Base-by-base conservation (phyloP, 2,888 invertebrate species). In the Steromphala cineraria region DNA sequence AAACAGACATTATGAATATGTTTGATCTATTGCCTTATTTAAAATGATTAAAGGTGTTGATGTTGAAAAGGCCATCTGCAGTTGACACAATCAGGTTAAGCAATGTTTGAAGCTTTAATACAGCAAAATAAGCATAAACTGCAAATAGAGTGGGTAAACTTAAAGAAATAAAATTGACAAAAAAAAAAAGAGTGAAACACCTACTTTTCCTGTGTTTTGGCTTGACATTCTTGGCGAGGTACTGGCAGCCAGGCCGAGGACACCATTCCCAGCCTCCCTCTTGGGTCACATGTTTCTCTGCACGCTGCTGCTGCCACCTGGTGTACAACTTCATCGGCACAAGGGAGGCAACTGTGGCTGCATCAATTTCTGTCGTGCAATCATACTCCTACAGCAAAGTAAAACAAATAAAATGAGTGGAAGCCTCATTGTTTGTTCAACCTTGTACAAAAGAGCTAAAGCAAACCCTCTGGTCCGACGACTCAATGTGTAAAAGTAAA, bases 221-320 rank as follows among this genome's bases (percentile, higher is more conserved):
- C 8, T 31, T 46, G 52, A n/a, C n/a, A 0, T 1, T 28, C 53
- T 78, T 78, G 53, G 79, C 79, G 52, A 81, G 40, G 2, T 19
- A 55, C 3, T 53, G 75, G 52, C 81, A 81, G 7, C 40, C 28
- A 4, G 78, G n/a, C 5, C 75, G 62, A 8, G 81, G 81, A 36
- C 81, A 81, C 81, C 81, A 81, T 24, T 40, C 75, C 81, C 81
- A 81, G 52, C 52, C 28, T 15, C 79, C 79, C 5, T 46, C 75
- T 13, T 36, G 24, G 24, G 75, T 75, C 67, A 81, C 81, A 3
- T 62, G 36, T 13, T 31, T 15, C 24, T 36, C 75, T 1, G 46
- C 56, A 17, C 78, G 19, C n/a, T 31, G 79, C 53, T 79, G 62
- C 62, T 75, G 75, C 81, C 81, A 81, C n/a, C 75, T 75, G 21